A percentile compares a stretch with the other conserved stretches of the same genome.
Conservation (phyloP, 2,797 vertebrate genomes). For the Chrysocyon brachyurus region DNA sequence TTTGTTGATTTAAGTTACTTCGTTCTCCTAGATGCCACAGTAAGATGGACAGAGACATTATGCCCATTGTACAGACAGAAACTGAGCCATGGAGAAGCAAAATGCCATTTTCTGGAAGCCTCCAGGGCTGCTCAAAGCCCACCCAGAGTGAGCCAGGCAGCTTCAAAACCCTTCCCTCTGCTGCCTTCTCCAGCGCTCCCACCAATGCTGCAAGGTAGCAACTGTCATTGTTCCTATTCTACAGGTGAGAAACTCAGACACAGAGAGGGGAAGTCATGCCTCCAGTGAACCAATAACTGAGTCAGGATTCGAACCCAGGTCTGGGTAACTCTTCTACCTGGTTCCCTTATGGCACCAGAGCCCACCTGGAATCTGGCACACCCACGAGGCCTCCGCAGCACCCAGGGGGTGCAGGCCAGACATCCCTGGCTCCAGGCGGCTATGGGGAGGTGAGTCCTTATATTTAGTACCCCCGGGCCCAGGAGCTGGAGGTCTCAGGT, state of each 20-base stretch:
- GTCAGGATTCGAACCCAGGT: background rate
- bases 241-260: background rate
- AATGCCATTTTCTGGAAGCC: background rate
- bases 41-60: background rate
- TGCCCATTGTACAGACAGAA: background rate
- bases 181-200: fast-evolving
- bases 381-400: background rate
- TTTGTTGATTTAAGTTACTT: background rate
- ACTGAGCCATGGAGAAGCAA: background rate
- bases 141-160: fast-evolving
- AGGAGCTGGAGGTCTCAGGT: background rate
- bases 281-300: background rate
- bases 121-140: background rate
- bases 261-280: background rate
- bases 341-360: background rate
- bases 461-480: background rate
- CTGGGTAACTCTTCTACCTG: background rate
- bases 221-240: background rate
- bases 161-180: too few relatives aligned
- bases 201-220: background rate
- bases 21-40: background rate
- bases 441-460: fast-evolving
- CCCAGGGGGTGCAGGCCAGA: fast-evolving
- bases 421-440: fast-evolving
- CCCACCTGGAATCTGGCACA: background rate